A percentile compares a stretch with the other conserved stretches of the same genome.
Conservation (phyloP, 2,888 invertebrate species). For the Cryptocheilus praepositus region DNA sequence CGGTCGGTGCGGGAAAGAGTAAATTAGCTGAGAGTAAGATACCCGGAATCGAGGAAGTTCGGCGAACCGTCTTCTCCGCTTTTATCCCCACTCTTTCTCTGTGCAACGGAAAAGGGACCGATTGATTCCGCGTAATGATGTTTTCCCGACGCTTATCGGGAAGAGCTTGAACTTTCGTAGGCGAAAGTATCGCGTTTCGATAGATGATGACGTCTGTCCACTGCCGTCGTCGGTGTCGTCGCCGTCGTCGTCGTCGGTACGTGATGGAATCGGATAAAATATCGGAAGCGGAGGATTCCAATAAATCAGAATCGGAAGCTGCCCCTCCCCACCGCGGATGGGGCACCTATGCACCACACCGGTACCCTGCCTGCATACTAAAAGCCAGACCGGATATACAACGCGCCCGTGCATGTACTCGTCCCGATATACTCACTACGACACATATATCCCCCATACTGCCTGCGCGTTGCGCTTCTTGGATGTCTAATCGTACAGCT, state of each 20-base stretch:
- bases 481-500: conserved; percentile 29
- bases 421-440: conserved; percentile 56
- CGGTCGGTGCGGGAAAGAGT: conserved; percentile 29
- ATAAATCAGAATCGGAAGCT: conserved; percentile 73
- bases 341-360: conserved; percentile 62
- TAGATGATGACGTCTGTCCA: no score
- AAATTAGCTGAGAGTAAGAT: conserved; percentile 40
- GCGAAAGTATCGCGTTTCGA: no score
- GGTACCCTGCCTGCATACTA: conserved; percentile 71
- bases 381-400: conserved; percentile 72
- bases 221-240: no score
- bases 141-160: no score
- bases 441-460: conserved; percentile 42
- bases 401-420: conserved; percentile 64
- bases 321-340: conserved; percentile 56
- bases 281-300: conserved; percentile 70
- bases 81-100: no score
- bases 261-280: conserved; percentile 64
- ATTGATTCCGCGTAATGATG: no score
- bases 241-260: conserved; percentile 45
- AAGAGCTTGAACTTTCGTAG: no score
- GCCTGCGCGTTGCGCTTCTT: conserved; percentile 36
- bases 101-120: no score
- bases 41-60: conserved; percentile 41
- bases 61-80: conserved; percentile 25